Base-by-base conservation (phyloP, 2,113 vertebrate genomes). In the Callocephalon fimbriatum region DNA sequence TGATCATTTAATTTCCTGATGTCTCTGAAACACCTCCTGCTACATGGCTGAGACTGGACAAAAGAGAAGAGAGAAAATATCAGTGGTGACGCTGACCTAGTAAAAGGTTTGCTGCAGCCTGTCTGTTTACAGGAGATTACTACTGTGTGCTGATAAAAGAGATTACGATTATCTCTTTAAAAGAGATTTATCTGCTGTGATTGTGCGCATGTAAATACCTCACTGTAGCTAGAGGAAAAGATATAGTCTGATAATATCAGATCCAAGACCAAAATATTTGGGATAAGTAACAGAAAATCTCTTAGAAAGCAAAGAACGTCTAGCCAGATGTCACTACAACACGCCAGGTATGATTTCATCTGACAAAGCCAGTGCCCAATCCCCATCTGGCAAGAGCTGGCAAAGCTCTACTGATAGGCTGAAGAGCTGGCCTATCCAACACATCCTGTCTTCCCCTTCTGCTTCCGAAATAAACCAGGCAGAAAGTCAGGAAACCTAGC, bases 121-220 rank as follows among this genome's bases (percentile, higher is more conserved):
- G 74, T 54, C 51, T 96, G 73, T 72, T 95, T 83, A 77, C 0
- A 0, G n/a, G 26, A 73, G 78, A 87, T 97, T 91, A 86, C 48
- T 31, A 37, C 35, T 70, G 61, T 15, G 50, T 83, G 61, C 56
- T 68, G 81, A 96, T 94, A 91, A 95, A 95, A 95, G 79, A 91
- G 96, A 92, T 95, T 94, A 88, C 5, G 26, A 77, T 93, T 88
- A 96, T 96, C 94, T 93, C 88, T 93, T 90, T 93, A 45, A 73
- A 75, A 90, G 82, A 89, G 82, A 78, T 93, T 97, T 92, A 95
- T 89, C 86, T 65, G 38, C 73, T 74, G 31, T n/a, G 68, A 90
- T 62, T 81, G 70, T 91, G 42, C 66, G 29, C 50, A 85, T 8
- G 21, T 76, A 94, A 96, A 90, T 75, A 74, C 72, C 61, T 63